Evolutionary conservation across 2,888 invertebrate species (phyloP), one percentile per base, ranked within the genome.

Genomic region (Byasa hedistus): DNA sequence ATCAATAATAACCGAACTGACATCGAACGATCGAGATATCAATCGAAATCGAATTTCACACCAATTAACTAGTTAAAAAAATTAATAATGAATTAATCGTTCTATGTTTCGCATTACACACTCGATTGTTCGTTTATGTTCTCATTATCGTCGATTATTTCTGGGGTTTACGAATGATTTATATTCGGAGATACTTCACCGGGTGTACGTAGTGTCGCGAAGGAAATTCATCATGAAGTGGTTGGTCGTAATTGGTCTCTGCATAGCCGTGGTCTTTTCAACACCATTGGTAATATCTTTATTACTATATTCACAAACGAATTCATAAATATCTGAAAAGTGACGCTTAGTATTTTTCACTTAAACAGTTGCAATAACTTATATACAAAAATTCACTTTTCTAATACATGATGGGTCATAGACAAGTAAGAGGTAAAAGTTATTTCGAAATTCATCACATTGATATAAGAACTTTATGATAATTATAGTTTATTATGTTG

Each of bases 201-300:
- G 24, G 21, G 1, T 0, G 12, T 3, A 27, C 54, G 61, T 58
- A 66, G 57, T 66, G 48, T 52, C 39, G 36, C 58, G 3, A 61
- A 57, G n/a, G 12, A 19, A 27, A 55, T 21, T 27, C 21, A 57
- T 66, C 52, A 62, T 66, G 66, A 66, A 66, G 61, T 39, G 24
- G 61, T n/a, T 66, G 19, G 27, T 66, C 27, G 39, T 66, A 27
- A 58, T 66, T 39, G 61, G 61, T 66, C 57, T 66, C 22, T 66
- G 66, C 54, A 17, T 66, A 54, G 57, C 61, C 52, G 57, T 66
- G 19, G 66, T 61, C 3, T 12, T 61, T 8, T 39, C 65, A 51
- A 12, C 39, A 5, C 65, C 65, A 56, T 36, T 39, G 22, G 63
- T 63, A 22, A 32, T 56, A 39, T 39, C 15, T 12, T 56, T 61